A percentile compares a stretch with the other conserved stretches of the same genome.
Conservation (phyloP, 2,113 vertebrate species). For the Brachionichthys hirsutus region DNA sequence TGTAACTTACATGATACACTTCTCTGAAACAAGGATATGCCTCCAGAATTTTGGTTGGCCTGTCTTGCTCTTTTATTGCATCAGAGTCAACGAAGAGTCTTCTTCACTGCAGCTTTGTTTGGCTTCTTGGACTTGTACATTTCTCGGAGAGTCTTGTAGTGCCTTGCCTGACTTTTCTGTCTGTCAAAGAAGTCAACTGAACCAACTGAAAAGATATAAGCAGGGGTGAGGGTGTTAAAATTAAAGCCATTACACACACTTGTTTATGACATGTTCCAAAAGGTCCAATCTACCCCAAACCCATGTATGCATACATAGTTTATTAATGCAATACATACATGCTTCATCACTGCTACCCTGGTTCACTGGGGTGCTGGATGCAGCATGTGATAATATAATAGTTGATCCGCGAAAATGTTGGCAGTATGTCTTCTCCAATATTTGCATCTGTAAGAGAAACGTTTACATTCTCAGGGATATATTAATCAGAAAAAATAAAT, state of each 20-base stretch:
- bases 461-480: too few species aligned
- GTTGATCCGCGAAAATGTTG: slow-evolving; percentile 14
- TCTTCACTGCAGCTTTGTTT: slow-evolving; percentile 7
- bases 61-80: slow-evolving; percentile 3
- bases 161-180: slow-evolving; percentile 7
- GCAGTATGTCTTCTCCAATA: slow-evolving; percentile 23
- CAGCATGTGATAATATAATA: too few species aligned
- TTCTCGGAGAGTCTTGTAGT: slow-evolving; percentile 13
- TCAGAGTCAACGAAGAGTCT: neutral
- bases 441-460: slow-evolving; percentile 39
- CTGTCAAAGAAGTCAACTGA: slow-evolving; percentile 5
- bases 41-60: slow-evolving; percentile 5
- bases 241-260: neutral
- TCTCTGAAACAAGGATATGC: slow-evolving; percentile 10
- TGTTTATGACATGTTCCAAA: slow-evolving; percentile 5
- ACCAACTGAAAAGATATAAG: neutral
- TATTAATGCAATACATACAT: slow-evolving; percentile 3
- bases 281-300: neutral
- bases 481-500: too few species aligned
- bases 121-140: slow-evolving; percentile 2
- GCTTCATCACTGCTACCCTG: neutral
- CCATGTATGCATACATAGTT: neutral
- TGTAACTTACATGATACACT: slow-evolving; percentile 6
- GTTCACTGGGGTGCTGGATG: slow-evolving; percentile 7
- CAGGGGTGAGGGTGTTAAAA: neutral